Base-by-base conservation (phyloP, 2,888 invertebrate genomes). In the Parnassius glacialis region DNA sequence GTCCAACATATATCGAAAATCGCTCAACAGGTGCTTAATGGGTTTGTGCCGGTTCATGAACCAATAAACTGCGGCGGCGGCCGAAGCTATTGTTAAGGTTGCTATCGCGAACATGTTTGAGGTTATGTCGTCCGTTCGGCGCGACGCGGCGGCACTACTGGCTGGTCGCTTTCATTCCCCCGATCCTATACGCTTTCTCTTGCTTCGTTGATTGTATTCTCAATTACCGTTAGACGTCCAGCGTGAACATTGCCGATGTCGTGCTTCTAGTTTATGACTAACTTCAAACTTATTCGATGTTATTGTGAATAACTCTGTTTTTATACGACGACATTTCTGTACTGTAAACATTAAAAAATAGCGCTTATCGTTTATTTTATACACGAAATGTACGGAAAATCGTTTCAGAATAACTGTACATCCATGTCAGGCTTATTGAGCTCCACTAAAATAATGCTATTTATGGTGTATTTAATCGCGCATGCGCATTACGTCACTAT, bases 1-100 rank as follows among this genome's bases (percentile, higher is more conserved):
- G 66, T 92, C 87, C 61, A 93, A 59, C 65, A 92, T 88, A 76
- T 90, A 92, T 67, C 91, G 85, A 16, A 93, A 80, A 69, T 93
- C 93, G 59, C 87, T 86, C 59, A 92, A 74, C 59, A 94, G 84
- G 69, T 92, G 76, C 69, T 86, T 90, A 11, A 93, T 66, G 2
- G 92, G 89, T 75, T 93, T 93, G 65, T 93, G 92, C 54, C 93
- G 87, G 73, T 92, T 90, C 52, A 92, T 76, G 73, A 84, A 90
- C 88, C 89, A 89, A 69, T 90, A 87, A 59, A 86, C 67, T 9
- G 83, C 81, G 11, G 80, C 81, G 10, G 82, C 83, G 13, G 81
- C 70, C 54, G 83, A 78, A 16, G 84, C 74, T 76, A 67, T 75
- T 76, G 59, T 61, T 58, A 52, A 48, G 34, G 87, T 81, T 50